Evolutionary conservation across 2,888 invertebrate genomes (phyloP).

Genomic region (Plemyria rubiginata): DNA sequence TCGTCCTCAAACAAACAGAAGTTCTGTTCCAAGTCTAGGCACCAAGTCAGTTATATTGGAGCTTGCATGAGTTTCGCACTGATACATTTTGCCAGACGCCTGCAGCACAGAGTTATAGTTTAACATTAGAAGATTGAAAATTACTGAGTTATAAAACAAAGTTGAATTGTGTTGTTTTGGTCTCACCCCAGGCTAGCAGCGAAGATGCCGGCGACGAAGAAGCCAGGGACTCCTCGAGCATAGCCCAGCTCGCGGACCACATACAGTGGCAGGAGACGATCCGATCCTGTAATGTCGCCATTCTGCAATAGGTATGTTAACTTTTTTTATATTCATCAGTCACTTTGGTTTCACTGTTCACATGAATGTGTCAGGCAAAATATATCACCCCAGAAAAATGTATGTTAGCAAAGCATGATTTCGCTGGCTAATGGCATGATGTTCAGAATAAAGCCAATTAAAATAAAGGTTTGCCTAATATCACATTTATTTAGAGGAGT

Average conservation of each 20-base stretch:
- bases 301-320: slow-evolving; percentile 62
- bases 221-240: slow-evolving; percentile 92
- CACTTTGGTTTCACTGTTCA: neutral
- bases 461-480: no score
- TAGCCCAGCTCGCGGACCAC: slow-evolving; percentile 93
- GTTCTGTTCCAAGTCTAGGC: slow-evolving; percentile 38
- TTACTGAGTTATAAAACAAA: slow-evolving; percentile 5
- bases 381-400: neutral
- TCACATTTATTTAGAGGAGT: no score
- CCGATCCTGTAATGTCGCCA: slow-evolving; percentile 88
- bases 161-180: slow-evolving; percentile 8
- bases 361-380: neutral
- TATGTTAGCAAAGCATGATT: no score
- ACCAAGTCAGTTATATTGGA: slow-evolving; percentile 55
- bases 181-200: slow-evolving; percentile 96
- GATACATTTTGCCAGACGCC: slow-evolving; percentile 27
- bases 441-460: no score
- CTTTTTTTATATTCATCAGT: neutral
- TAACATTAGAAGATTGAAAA: neutral
- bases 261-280: slow-evolving; percentile 94
- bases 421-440: no score
- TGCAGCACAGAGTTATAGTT: slow-evolving; percentile 6
- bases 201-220: slow-evolving; percentile 98
- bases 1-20: slow-evolving; percentile 52
- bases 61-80: slow-evolving; percentile 51